phyloP scores from a whole-genome alignment of 2,113 vertebrate species.

The Amphiprion percula region DNA sequence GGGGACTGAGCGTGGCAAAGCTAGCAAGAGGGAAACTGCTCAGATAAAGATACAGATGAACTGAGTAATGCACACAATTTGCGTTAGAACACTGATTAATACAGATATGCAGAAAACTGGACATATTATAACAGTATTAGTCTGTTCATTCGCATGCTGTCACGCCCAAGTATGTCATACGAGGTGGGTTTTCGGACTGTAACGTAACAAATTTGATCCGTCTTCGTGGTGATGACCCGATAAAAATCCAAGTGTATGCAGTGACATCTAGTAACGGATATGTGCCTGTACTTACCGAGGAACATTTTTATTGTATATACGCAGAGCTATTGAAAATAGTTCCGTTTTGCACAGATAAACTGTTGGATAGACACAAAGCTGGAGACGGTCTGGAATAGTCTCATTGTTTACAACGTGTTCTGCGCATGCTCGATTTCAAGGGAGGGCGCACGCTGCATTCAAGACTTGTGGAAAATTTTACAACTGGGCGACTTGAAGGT shows the following conservation, averaged over 20 bases:
- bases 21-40: conserved; percentile 38
- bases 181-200: conserved; percentile 61
- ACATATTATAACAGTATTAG: background rate
- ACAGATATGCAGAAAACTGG: background rate
- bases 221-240: conserved; percentile 65
- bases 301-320: conserved; percentile 61
- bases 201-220: conserved; percentile 69
- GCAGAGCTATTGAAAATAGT: conserved; percentile 4
- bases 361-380: conserved; percentile 80
- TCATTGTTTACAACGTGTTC: conserved; percentile 85
- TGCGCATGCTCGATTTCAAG: conserved; percentile 81
- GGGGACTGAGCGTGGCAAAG: conserved; percentile 31
- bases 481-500: background rate
- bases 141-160: conserved; percentile 67
- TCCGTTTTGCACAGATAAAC: conserved; percentile 66
- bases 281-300: conserved; percentile 77
- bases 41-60: conserved; percentile 10
- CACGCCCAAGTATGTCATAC: conserved; percentile 82
- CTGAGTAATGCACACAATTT: background rate
- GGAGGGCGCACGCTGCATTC: conserved; percentile 73
- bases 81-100: background rate
- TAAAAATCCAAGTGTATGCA: conserved; percentile 49
- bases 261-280: conserved; percentile 61
- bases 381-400: conserved; percentile 80
- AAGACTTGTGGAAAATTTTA: conserved; percentile 49